Percentiles rank a stretch among this genome's conserved stretches.
These are phyloP conservation scores for Stegodyphus dumicola DNA, from an alignment of 1,140 invertebrate genomes.

Conservation along the genomic window DNA sequence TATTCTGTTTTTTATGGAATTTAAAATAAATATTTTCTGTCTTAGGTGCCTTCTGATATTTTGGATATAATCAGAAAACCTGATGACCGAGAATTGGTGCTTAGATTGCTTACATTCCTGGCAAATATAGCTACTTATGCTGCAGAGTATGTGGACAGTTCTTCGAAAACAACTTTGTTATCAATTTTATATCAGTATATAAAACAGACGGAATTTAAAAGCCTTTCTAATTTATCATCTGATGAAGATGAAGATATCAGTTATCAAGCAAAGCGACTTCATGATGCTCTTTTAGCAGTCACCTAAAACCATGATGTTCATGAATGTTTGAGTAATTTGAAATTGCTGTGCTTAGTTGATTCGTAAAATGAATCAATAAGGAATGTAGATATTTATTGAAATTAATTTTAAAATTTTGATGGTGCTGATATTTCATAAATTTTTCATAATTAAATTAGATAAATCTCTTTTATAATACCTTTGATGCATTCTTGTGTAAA, in stretches of 20 bases:
- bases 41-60: constrained; percentile 45
- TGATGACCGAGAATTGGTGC: constrained; percentile 70
- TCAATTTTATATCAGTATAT: constrained; percentile 32
- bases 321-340: too few species aligned
- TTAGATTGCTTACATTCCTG: constrained; percentile 72
- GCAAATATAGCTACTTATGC: constrained; percentile 69
- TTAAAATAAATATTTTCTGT: too few species aligned
- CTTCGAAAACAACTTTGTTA: constrained; percentile 31
- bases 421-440: too few species aligned
- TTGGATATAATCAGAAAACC: constrained; percentile 41
- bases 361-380: too few species aligned
- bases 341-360: too few species aligned
- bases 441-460: too few species aligned
- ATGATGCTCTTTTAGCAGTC: constrained; percentile 19
- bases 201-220: constrained; percentile 20
- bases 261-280: constrained; percentile 47
- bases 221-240: neutral
- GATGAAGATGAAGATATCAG: constrained; percentile 49
- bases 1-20: too few species aligned
- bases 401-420: too few species aligned
- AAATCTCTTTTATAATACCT: too few species aligned
- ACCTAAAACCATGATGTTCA: neutral
- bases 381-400: too few species aligned
- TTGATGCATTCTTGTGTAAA: too few species aligned
- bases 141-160: constrained; percentile 7